Evolutionary conservation across 2,797 vertebrate species (phyloP).

Genomic region (Heteromormyrus szaboi): DNA sequence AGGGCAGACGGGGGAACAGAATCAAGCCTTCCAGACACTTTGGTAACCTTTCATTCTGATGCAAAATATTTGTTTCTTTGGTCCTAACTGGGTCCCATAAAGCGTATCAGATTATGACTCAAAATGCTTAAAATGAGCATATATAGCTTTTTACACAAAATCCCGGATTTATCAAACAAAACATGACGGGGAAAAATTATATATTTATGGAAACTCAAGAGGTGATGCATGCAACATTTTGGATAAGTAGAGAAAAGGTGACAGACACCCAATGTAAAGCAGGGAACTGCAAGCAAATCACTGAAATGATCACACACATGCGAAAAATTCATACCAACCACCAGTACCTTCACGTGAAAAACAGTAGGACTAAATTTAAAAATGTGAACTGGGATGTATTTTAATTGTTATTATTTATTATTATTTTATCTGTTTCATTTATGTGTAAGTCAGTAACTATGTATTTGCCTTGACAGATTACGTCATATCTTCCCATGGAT

Average conservation of each 20-base stretch:
- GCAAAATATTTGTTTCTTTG: background rate
- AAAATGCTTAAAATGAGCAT: background rate
- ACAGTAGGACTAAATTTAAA: background rate
- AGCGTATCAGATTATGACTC: slow-evolving; percentile 13
- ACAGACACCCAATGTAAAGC: background rate
- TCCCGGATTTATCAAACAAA: background rate
- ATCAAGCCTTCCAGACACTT: background rate
- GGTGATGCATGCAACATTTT: background rate
- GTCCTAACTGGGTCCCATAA: slow-evolving; percentile 15
- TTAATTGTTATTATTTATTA: background rate
- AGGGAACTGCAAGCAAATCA: background rate
- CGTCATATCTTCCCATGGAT: background rate
- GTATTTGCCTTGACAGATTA: background rate
- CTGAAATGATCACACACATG: background rate
- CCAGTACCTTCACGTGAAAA: background rate
- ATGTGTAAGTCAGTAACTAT: background rate
- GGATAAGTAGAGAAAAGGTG: background rate
- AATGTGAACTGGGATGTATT: background rate
- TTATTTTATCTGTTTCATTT: background rate
- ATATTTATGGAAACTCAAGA: background rate
- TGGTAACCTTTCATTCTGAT: background rate
- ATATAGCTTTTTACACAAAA: background rate
- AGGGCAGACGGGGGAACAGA: background rate
- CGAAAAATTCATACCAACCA: background rate
- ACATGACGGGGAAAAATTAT: background rate